phyloP scores from a whole-genome alignment of 2,888 invertebrate species.

The Itoplectis maculator region DNA sequence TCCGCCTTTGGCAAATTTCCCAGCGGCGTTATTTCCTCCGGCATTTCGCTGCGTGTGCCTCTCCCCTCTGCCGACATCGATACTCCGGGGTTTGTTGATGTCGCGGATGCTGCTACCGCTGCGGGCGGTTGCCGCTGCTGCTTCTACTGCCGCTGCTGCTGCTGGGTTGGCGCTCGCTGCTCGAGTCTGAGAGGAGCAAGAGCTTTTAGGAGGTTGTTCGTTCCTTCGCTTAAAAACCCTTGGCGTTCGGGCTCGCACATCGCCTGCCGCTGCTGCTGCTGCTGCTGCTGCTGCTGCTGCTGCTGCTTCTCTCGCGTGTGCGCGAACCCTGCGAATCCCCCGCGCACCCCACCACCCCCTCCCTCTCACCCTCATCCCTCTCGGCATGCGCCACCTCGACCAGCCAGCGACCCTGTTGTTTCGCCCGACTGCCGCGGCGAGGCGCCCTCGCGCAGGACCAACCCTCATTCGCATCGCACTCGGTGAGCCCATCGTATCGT shows the following conservation, averaged over 20 bases:
- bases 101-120: conserved; percentile 22
- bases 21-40: too few relatives aligned
- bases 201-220: conserved; percentile 66
- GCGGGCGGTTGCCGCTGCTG: conserved; percentile 25
- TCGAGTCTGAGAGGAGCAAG: conserved; percentile 45
- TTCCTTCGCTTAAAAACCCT: conserved; percentile 59
- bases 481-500: conserved; percentile 75
- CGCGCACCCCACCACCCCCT: neutral
- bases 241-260: conserved; percentile 44
- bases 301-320: conserved; percentile 62
- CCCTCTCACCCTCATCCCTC: neutral
- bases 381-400: conserved; percentile 5
- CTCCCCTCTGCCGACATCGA: neutral
- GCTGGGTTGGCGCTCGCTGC: conserved; percentile 17
- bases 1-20: too few relatives aligned
- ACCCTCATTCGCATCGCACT: conserved; percentile 78
- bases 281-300: too few relatives aligned
- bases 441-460: conserved; percentile 81
- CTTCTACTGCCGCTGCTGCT: conserved; percentile 7
- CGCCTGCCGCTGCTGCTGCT: too few relatives aligned
- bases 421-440: conserved; percentile 77
- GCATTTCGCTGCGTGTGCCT: too few relatives aligned
- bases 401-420: conserved; percentile 71
- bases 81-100: conserved; percentile 27
- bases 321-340: conserved; percentile 57